phyloP scores from a whole-genome alignment of 2,797 vertebrate species.

The Rhynchotus rufescens region DNA sequence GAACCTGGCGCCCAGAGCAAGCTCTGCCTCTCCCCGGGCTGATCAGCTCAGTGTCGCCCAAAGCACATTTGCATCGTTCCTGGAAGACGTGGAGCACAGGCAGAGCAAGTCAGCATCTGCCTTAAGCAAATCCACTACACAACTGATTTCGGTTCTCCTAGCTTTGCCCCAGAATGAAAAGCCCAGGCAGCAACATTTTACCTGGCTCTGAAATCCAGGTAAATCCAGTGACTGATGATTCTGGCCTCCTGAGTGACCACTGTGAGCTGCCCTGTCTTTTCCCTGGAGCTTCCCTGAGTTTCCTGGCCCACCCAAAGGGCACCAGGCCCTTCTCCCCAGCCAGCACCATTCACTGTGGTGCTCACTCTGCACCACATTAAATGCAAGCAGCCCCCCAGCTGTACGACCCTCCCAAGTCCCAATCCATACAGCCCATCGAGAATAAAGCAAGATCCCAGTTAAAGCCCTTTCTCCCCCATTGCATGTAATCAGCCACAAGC shows the following conservation, averaged over 20 bases:
- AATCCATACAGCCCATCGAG: neutral
- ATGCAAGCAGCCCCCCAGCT: neutral
- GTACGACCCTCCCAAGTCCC: too few species aligned
- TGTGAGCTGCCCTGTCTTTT: neutral
- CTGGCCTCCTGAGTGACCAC: neutral
- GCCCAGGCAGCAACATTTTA: neutral
- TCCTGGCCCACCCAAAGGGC: neutral
- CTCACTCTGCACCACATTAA: neutral
- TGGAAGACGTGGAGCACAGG: neutral
- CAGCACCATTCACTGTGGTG: neutral
- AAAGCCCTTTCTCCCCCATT: neutral
- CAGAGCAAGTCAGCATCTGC: neutral
- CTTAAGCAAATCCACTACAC: neutral
- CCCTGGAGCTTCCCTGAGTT: neutral
- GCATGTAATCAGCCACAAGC: constrained; percentile 51
- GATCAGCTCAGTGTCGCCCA: constrained; percentile 22
- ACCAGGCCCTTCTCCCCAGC: neutral
- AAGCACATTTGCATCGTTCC: neutral
- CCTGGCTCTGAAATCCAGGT: neutral
- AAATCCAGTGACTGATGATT: neutral
- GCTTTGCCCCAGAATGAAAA: neutral
- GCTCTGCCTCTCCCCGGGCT: neutral
- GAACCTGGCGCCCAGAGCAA: neutral
- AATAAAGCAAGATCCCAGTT: neutral
- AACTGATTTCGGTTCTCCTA: neutral